Base-by-base conservation (phyloP, 2,888 invertebrate genomes). In the Sicus ferrugineus region DNA sequence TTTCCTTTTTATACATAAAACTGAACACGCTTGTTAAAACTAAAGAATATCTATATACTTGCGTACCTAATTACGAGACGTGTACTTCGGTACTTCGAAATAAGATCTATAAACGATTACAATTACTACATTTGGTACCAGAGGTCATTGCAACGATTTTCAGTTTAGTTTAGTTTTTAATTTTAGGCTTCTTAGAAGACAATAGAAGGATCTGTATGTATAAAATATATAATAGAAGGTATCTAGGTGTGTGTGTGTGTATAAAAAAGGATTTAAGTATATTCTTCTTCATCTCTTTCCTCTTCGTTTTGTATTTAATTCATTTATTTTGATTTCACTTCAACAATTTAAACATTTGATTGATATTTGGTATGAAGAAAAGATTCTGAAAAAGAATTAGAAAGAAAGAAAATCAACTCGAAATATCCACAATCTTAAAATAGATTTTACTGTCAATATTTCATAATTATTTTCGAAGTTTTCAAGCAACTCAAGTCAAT, bases 141-240 rank as follows among this genome's bases (percentile, higher is more conserved):
- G 73, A 75, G 74, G 75, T 75, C 75, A 74, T 77, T 77, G 77
- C 77, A 76, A 76, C 74, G 72, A 68, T 71, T 72, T 73, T 50
- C 66, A 67, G 62, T 67, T 68, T 42, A 62, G 61, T 69, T 48
- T 58, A 28, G 50, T 46, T 14, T 52, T 66, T 66, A 9, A n/a
- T 26, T 56, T 66, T 42, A 58, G 54, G 28, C 42, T 66, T 59
- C 48, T 67, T 67, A 67, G 67, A 67, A 59, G 67, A 67, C 48
- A 28, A 54, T 78, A 77, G 75, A 75, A 77, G 75, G 76, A 74
- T 70, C 73, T 71, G 63, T 67, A 64, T 72, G 56, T 71, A 68
- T 70, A 70, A 73, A 73, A 70, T 72, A 71, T 71, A 71, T 73
- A 69, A 54, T 69, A 65, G 31, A 70, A 73, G 71, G 67, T 73